A percentile compares a stretch with the other conserved stretches of the same genome.
phyloP scores from a whole-genome alignment of 1,140 invertebrate species.

The Marisa cornuarietis region DNA sequence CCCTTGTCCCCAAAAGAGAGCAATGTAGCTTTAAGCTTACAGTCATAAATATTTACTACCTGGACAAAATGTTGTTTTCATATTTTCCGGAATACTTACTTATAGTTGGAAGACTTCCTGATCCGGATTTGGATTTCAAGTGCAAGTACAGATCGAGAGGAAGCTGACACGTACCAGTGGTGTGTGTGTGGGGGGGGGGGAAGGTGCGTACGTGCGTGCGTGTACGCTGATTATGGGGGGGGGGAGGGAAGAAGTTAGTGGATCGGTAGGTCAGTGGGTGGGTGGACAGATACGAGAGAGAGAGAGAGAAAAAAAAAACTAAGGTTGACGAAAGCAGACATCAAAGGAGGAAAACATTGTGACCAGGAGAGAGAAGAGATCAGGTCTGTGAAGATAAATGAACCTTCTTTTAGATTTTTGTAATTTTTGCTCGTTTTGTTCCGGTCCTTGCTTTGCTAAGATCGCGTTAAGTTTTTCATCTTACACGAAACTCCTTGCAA shows the following conservation, averaged over 20 bases:
- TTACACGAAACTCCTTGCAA: too few species aligned
- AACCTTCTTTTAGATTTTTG: too few species aligned
- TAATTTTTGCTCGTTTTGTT: too few species aligned
- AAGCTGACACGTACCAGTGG: background rate
- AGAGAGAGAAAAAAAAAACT: background rate
- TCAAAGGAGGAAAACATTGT: background rate
- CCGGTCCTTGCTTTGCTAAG: too few species aligned
- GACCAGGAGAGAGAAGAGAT: background rate
- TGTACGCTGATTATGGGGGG: background rate
- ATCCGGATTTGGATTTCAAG: background rate
- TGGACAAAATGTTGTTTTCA: background rate
- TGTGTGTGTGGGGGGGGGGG: background rate
- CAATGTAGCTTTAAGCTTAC: background rate
- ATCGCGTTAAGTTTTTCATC: too few species aligned
- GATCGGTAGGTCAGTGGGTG: too few species aligned
- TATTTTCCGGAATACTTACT: background rate
- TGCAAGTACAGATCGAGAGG: background rate
- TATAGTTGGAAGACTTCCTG: background rate
- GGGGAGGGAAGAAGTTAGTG: background rate
- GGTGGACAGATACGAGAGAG: too few species aligned
- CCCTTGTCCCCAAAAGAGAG: too few species aligned
- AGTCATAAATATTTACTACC: background rate
- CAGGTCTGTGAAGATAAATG: background rate
- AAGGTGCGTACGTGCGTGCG: too few species aligned
- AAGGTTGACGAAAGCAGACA: background rate